Conservation (phyloP, 2,888 invertebrate species). For the Nomada lathburiana region DNA sequence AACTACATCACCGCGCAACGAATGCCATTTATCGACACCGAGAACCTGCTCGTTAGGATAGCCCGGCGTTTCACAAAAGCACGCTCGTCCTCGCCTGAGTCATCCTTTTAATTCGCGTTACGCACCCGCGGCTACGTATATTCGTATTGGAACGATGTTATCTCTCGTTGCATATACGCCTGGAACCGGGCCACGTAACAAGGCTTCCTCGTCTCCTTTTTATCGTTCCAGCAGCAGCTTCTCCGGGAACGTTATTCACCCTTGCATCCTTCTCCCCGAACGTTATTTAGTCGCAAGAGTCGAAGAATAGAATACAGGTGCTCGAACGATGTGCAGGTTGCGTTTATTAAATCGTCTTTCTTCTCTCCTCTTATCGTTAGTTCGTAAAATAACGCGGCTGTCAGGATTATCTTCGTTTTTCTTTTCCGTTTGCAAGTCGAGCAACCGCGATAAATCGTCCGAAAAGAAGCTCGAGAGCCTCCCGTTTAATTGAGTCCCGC, state of each 20-base stretch:
- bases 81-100: slow-evolving; percentile 37
- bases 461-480: neutral
- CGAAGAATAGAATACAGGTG: no score
- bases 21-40: slow-evolving; percentile 30
- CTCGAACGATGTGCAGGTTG: neutral
- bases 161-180: slow-evolving; percentile 65
- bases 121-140: slow-evolving; percentile 48
- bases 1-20: slow-evolving; percentile 41
- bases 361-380: no score
- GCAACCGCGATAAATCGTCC: slow-evolving; percentile 22
- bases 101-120: slow-evolving; percentile 64
- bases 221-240: slow-evolving; percentile 2
- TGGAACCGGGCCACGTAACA: slow-evolving; percentile 64
- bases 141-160: slow-evolving; percentile 70
- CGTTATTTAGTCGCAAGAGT: neutral
- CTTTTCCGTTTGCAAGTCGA: neutral
- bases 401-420: neutral
- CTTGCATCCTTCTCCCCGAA: neutral
- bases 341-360: neutral
- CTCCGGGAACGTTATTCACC: neutral
- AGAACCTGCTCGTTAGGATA: slow-evolving; percentile 47
- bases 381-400: no score
- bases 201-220: slow-evolving; percentile 42
- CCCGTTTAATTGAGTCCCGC: slow-evolving; percentile 39
- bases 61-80: slow-evolving; percentile 16